A percentile compares a stretch with the other conserved stretches of the same genome.
phyloP scores from a whole-genome alignment of 2,888 invertebrate genomes.

The Steinernema scapterisci region DNA sequence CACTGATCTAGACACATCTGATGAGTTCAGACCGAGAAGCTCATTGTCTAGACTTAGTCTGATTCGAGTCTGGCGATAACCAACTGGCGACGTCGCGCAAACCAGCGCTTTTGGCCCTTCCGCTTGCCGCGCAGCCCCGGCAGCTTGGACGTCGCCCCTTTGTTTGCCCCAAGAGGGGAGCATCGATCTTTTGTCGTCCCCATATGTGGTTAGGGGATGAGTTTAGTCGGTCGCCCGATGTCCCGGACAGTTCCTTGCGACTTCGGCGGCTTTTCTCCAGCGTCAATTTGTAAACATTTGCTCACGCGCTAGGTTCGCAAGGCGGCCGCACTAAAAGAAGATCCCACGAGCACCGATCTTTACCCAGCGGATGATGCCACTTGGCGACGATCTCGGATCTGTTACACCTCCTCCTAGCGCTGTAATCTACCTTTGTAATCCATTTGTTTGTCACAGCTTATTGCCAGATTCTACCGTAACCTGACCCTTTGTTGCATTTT shows the following conservation, averaged over 20 bases:
- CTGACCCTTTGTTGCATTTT: background rate
- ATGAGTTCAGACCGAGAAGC: no score
- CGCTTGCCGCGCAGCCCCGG: no score
- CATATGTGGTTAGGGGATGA: conserved; percentile 22
- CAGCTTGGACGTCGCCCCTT: background rate
- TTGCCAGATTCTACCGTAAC: background rate
- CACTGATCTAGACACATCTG: no score
- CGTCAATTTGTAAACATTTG: conserved; percentile 19
- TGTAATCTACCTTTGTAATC: background rate
- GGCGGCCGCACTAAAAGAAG: no score
- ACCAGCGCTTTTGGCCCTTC: no score
- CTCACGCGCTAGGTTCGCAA: background rate
- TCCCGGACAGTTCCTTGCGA: background rate
- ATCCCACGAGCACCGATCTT: no score
- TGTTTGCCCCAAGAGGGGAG: background rate
- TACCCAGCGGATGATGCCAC: no score
- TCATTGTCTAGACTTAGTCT: no score
- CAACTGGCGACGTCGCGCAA: no score
- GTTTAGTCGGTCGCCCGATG: background rate
- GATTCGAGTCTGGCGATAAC: no score
- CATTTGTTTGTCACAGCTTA: background rate
- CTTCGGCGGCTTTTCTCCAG: background rate
- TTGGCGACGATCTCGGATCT: no score
- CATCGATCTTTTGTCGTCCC: conserved; percentile 25
- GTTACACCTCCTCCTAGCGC: no score